Percentiles rank a stretch among this genome's conserved stretches.
phyloP scores from a whole-genome alignment of 35 echinoderm and acorn worm genomes.

The Ophioderma brevispina region DNA sequence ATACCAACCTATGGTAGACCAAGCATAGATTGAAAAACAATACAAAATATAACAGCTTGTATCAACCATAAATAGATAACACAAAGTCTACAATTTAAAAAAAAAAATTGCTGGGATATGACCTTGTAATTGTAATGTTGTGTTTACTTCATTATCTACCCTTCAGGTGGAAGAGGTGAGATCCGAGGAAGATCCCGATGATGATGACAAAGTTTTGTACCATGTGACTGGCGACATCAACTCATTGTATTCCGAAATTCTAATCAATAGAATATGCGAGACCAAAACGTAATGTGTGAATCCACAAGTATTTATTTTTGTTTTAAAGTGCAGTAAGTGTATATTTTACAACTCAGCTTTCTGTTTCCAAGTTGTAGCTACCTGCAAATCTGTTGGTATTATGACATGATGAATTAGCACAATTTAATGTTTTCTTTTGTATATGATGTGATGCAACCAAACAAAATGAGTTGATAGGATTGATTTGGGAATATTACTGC shows the following conservation, averaged over 20 bases:
- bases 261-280: constrained; percentile 65
- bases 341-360: too few relatives aligned
- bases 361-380: too few relatives aligned
- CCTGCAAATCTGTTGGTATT: too few relatives aligned
- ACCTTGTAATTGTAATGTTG: background rate
- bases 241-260: constrained; percentile 74
- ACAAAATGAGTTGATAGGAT: too few relatives aligned
- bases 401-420: too few relatives aligned
- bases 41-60: too few relatives aligned
- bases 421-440: too few relatives aligned
- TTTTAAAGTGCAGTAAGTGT: background rate
- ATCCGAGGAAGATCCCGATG: background rate
- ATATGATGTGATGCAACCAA: too few relatives aligned
- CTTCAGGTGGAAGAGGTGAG: background rate
- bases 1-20: background rate
- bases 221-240: constrained; percentile 81
- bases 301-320: background rate
- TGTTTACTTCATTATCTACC: background rate
- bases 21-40: background rate
- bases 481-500: too few relatives aligned
- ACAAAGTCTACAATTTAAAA: too few relatives aligned
- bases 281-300: background rate
- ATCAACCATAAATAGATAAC: too few relatives aligned
- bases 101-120: background rate
- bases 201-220: background rate